Percentiles rank a stretch among this genome's conserved stretches.
Evolutionary conservation across 2,888 invertebrate genomes (phyloP).

Genomic region (Gibbula magus): DNA sequence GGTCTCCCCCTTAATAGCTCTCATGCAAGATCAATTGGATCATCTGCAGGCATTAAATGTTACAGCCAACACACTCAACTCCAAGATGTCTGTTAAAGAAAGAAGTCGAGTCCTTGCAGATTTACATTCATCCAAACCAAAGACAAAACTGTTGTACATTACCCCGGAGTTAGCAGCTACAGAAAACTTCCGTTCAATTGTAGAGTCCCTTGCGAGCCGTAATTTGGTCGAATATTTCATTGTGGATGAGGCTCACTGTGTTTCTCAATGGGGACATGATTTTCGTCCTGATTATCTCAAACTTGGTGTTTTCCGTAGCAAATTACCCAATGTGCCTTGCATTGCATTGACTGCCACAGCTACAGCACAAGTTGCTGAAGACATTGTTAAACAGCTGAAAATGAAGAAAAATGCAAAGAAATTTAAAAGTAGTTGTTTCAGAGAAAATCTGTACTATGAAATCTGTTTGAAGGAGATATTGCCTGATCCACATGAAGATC

Average conservation of each 20-base stretch:
- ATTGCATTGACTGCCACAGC: slow-evolving; percentile 98
- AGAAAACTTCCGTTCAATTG: slow-evolving; percentile 76
- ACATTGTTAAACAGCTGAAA: slow-evolving; percentile 81
- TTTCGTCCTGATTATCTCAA: slow-evolving; percentile 94
- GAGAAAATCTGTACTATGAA: slow-evolving; percentile 95
- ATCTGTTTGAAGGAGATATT: slow-evolving; percentile 89
- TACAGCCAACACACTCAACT: slow-evolving; percentile 91
- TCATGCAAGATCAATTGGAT: slow-evolving; percentile 96
- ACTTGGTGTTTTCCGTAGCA: slow-evolving; percentile 81
- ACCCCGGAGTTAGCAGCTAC: slow-evolving; percentile 97
- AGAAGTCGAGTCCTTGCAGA: slow-evolving; percentile 84
- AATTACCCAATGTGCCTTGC: slow-evolving; percentile 84
- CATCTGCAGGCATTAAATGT: slow-evolving; percentile 87
- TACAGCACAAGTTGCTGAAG: slow-evolving; percentile 75
- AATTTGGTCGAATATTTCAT: slow-evolving; percentile 91
- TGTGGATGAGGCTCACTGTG: slow-evolving; percentile 88
- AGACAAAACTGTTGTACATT: slow-evolving; percentile 90
- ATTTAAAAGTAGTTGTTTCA: slow-evolving; percentile 84
- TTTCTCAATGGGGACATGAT: slow-evolving; percentile 99
- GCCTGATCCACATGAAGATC: slow-evolving; percentile 86
- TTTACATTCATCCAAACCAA: slow-evolving; percentile 84
- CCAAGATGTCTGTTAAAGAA: slow-evolving; percentile 88
- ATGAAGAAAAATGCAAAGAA: slow-evolving; percentile 82
- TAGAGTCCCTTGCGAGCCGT: slow-evolving; percentile 83
- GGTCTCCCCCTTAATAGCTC: slow-evolving; percentile 94